Evolutionary conservation across 2,113 vertebrate genomes (phyloP), one percentile per base, ranked within the genome.

Genomic region (Chrysochloris asiatica): DNA sequence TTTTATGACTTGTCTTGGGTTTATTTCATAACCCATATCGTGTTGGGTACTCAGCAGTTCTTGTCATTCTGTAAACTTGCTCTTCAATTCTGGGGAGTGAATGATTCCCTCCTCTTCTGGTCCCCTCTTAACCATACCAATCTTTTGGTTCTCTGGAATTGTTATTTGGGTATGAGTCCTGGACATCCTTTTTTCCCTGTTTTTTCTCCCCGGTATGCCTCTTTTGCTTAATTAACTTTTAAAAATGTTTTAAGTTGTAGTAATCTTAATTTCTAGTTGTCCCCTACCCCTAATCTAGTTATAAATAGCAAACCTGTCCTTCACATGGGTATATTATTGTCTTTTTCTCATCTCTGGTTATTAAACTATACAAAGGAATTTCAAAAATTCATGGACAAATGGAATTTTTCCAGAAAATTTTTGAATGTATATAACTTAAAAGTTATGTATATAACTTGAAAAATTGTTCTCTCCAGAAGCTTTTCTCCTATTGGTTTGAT

Each of bases 21-120:
- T 83, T 61, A 59, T 93, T 90, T 89, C 16, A 43, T 54, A 21
- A n/a, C n/a, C n/a, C n/a, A n/a, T 14, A 22, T 65, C 84, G 45
- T 89, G 2, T 9, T 61, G 47, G 78, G 3, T 33, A 43, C 3
- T 54, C 43, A 1, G n/a, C 84, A 61, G 69, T 12, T 69, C 52
- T n/a, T 89, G 36, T 16, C 21, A 7, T 43, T 87, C 43, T 94
- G 8, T 90, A 19, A 77, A 88, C 36, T 72, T 90, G 36, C 11
- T 85, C 22, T 90, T 94, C n/a, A n/a, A n/a, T 33, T 72, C 59
- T 26, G 36, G 45, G 33, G 65, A 72, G 26, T 81, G 50, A 83
- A 30, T 47, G 43, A 45, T 91, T 47, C 8, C 24, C 11, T 45
- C 14, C 26, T 45, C 1, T 26, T 22, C 10, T 22, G 16, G 54